Evolutionary conservation across 2,888 invertebrate genomes (phyloP).

Genomic region (Callosobruchus maculatus): DNA sequence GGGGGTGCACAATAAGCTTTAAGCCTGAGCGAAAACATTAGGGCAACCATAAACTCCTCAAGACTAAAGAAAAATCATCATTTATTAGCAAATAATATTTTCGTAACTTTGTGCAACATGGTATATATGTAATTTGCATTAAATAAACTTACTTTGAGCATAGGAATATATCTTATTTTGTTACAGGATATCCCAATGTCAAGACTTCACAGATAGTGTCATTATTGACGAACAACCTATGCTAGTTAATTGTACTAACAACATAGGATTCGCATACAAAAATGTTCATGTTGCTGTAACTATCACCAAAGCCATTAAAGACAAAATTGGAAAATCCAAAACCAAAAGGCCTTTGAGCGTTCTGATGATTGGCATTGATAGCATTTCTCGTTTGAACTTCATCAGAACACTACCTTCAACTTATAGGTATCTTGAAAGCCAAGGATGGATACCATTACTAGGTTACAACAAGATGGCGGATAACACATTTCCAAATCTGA

Average conservation of each 20-base stretch:
- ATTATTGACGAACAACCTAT: conserved; percentile 11
- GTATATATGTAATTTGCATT: too few relatives aligned
- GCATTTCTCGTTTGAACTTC: conserved; percentile 76
- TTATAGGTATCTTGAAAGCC: conserved; percentile 60
- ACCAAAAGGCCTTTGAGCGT: conserved; percentile 56
- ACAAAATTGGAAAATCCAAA: conserved; percentile 18
- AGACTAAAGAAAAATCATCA: too few relatives aligned
- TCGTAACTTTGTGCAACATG: too few relatives aligned
- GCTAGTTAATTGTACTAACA: conserved; percentile 12
- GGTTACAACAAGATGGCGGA: conserved; percentile 69
- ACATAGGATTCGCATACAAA: conserved; percentile 41
- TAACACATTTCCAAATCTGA: conserved; percentile 87
- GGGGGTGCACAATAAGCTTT: too few relatives aligned
- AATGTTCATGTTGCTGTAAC: conserved; percentile 56
- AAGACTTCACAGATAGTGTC: conserved; percentile 12
- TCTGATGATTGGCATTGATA: conserved; percentile 78
- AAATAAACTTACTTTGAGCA: too few relatives aligned
- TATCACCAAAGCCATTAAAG: conserved; percentile 1
- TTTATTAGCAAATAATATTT: too few relatives aligned
- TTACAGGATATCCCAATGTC: conserved; percentile 13
- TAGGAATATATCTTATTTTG: too few relatives aligned
- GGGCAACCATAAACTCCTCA: too few relatives aligned
- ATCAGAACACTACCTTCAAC: conserved; percentile 73
- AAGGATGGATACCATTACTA: conserved; percentile 30
- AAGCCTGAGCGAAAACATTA: too few relatives aligned